phyloP scores from a whole-genome alignment of 2,888 invertebrate species.

The Habrosyne pyritoides region DNA sequence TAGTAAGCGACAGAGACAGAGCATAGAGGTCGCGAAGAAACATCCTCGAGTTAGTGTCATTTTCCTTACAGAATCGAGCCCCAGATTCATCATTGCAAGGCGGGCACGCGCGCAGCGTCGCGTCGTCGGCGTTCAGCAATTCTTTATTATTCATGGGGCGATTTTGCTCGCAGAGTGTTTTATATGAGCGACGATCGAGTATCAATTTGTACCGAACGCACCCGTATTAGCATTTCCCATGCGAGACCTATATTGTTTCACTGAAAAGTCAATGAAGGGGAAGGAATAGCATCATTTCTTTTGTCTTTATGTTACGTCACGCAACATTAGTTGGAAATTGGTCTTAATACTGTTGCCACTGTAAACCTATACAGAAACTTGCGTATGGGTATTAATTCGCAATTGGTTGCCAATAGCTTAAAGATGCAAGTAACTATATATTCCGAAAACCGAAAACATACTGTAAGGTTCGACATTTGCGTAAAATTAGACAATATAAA shows the following conservation, averaged over 20 bases:
- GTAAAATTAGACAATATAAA: not conserved
- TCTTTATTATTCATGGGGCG: constrained; percentile 83
- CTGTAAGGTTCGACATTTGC: no score
- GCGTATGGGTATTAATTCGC: no score
- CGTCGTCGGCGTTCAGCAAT: constrained; percentile 68
- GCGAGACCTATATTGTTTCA: constrained; percentile 73
- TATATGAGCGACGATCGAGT: constrained; percentile 84
- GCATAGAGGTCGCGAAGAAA: no score
- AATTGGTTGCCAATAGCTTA: no score
- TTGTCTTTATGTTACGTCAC: constrained; percentile 22
- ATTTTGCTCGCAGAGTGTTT: constrained; percentile 80
- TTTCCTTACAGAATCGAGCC: not conserved
- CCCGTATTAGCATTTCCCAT: constrained; percentile 78
- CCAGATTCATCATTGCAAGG: constrained; percentile 44
- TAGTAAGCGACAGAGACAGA: no score
- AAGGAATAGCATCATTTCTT: constrained; percentile 37
- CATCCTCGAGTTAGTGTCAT: no score
- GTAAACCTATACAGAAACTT: no score
- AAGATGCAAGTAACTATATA: no score
- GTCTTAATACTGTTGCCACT: not conserved
- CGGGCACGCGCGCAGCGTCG: constrained; percentile 38
- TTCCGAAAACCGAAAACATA: no score
- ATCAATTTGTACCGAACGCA: constrained; percentile 80
- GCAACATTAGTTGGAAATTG: not conserved
- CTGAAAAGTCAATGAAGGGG: constrained; percentile 29